These are phyloP conservation scores for Palaemon carinicauda DNA, from an alignment of 1,140 invertebrate species.

Conservation along the genomic window DNA sequence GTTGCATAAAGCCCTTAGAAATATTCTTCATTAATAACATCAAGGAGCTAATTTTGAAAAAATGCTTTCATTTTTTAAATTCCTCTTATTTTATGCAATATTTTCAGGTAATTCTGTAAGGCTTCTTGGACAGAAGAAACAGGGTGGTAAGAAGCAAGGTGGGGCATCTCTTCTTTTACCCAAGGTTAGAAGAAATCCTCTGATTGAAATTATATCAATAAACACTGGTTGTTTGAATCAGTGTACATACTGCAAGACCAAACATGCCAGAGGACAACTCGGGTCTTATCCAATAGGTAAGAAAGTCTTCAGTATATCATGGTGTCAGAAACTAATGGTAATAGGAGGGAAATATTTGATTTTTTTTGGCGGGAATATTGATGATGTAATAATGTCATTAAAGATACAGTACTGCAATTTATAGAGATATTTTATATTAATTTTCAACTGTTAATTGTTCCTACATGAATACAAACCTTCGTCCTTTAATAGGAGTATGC, in stretches of 20 bases:
- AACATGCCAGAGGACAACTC: constrained; percentile 94
- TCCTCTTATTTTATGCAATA: background rate
- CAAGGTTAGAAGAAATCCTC: constrained; percentile 93
- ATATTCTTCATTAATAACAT: background rate
- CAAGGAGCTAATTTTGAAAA: background rate
- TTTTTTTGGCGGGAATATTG: too few species aligned
- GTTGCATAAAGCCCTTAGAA: too few species aligned
- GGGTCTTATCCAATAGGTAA: constrained; percentile 85
- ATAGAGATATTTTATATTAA: too few species aligned
- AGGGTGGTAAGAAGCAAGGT: constrained; percentile 80
- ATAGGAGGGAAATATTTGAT: too few species aligned
- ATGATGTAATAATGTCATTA: too few species aligned
- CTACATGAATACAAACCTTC: too few species aligned
- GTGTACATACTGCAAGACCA: constrained; percentile 99
- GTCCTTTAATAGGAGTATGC: too few species aligned
- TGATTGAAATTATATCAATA: constrained; percentile 98
- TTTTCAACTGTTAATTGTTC: too few species aligned
- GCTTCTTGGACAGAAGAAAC: constrained; percentile 81
- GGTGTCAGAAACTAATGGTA: too few species aligned
- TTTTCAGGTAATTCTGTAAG: constrained; percentile 77
- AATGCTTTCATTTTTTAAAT: background rate
- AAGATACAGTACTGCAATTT: too few species aligned
- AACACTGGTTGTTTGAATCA: constrained; percentile 98
- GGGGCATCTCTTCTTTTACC: constrained; percentile 87
- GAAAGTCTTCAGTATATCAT: background rate